Conservation (phyloP, 2,113 vertebrate genomes). For the Leptobrachium leishanense region DNA sequence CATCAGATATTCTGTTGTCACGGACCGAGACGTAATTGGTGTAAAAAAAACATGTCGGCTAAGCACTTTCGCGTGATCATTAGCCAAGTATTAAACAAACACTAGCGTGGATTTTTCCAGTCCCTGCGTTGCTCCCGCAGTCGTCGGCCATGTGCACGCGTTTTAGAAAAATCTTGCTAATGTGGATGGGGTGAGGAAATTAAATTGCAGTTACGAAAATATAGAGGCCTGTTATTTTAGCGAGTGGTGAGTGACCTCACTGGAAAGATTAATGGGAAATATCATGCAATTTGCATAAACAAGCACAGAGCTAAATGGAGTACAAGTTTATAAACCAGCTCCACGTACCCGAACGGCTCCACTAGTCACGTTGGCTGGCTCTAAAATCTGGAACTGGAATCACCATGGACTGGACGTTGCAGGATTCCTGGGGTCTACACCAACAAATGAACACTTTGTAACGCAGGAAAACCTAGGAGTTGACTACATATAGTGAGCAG, state of each 20-base stretch:
- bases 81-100: constrained; percentile 26
- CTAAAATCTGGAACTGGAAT: too few species aligned
- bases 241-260: constrained; percentile 10
- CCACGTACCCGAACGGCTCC: too few species aligned
- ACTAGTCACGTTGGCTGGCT: too few species aligned
- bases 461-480: too few species aligned
- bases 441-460: too few species aligned
- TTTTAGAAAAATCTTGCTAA: neutral
- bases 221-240: neutral
- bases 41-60: neutral
- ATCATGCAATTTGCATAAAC: constrained; percentile 10
- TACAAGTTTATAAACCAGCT: neutral
- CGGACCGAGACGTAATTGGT: neutral
- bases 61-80: constrained; percentile 12
- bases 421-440: too few species aligned
- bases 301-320: neutral
- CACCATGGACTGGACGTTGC: too few species aligned
- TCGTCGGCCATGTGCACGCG: neutral
- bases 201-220: neutral
- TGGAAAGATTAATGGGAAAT: constrained; percentile 20
- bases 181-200: constrained; percentile 20
- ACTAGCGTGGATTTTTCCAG: constrained; percentile 20
- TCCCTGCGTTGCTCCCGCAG: neutral
- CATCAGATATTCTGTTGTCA: constrained; percentile 13
- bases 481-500: too few species aligned